These are phyloP conservation scores for Philereme vetulata DNA, from an alignment of 2,888 invertebrate species.

Conservation along the genomic window DNA sequence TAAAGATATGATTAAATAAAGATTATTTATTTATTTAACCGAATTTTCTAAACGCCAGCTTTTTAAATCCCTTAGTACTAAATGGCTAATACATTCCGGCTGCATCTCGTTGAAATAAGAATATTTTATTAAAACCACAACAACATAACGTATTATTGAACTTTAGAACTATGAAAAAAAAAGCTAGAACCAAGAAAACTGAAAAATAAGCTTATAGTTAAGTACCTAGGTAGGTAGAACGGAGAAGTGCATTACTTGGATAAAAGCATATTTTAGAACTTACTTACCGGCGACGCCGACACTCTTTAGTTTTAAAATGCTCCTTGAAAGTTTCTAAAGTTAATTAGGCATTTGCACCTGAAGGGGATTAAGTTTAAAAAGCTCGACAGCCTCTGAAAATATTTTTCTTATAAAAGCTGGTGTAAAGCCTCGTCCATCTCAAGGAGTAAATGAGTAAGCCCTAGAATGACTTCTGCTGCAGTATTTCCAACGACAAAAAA, in stretches of 20 bases:
- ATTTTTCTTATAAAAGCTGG: slow-evolving; percentile 7
- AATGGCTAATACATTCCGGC: no score
- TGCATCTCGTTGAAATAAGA: no score
- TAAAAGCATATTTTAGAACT: slow-evolving; percentile 35
- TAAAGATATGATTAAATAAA: no score
- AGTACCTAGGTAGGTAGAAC: background rate
- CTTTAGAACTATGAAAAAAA: background rate
- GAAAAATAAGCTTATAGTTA: background rate
- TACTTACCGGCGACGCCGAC: slow-evolving; percentile 21
- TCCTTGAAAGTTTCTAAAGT: slow-evolving; percentile 28
- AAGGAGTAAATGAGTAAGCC: no score
- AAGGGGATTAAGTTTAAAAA: slow-evolving; percentile 20
- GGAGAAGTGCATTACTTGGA: background rate
- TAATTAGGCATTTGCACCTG: slow-evolving; percentile 35
- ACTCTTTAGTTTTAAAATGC: slow-evolving; percentile 31
- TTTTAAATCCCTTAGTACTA: no score
- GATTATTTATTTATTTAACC: no score
- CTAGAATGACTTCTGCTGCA: background rate
- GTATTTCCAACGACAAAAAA: no score
- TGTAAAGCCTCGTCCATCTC: background rate
- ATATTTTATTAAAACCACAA: slow-evolving; percentile 15
- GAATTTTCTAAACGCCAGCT: no score
- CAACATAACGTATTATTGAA: background rate
- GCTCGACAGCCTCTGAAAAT: slow-evolving; percentile 3
- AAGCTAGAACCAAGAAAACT: background rate